phyloP scores from a whole-genome alignment of 2,888 invertebrate genomes.

The Leptinotarsa rubiginosa region DNA sequence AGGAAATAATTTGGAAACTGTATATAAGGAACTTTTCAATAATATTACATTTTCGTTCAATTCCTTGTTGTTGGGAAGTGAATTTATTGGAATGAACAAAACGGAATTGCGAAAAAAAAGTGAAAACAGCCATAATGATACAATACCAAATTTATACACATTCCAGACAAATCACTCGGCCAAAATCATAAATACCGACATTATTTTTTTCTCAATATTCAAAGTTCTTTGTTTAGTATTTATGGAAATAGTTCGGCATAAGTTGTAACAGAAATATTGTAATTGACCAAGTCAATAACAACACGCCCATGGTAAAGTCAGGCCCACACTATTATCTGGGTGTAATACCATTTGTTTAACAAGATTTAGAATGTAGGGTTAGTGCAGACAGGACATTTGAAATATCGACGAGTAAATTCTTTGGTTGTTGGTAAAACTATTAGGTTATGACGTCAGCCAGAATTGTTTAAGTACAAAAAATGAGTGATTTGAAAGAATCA shows the following conservation, averaged over 20 bases:
- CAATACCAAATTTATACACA: too few relatives aligned
- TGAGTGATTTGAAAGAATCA: too few relatives aligned
- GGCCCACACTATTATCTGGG: conserved; percentile 36
- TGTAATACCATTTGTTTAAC: conserved; percentile 41
- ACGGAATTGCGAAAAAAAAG: neutral
- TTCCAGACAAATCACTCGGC: neutral
- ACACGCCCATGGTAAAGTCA: conserved; percentile 35
- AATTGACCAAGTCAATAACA: conserved; percentile 29
- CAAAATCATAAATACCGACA: neutral
- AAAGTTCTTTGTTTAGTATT: conserved; percentile 2
- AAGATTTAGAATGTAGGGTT: conserved; percentile 28
- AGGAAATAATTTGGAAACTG: too few relatives aligned
- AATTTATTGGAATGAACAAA: neutral
- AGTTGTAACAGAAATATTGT: conserved; percentile 23
- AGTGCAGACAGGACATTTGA: too few relatives aligned
- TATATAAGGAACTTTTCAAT: neutral
- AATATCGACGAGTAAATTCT: too few relatives aligned
- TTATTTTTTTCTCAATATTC: neutral
- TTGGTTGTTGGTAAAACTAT: too few relatives aligned
- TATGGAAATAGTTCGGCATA: conserved; percentile 3
- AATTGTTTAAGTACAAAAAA: too few relatives aligned
- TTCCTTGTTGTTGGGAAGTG: too few relatives aligned
- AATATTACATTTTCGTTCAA: neutral
- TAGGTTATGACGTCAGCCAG: too few relatives aligned
- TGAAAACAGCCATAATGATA: neutral